Conservation (phyloP, 2,888 invertebrate species). For the Hemistola chrysoprasaria region DNA sequence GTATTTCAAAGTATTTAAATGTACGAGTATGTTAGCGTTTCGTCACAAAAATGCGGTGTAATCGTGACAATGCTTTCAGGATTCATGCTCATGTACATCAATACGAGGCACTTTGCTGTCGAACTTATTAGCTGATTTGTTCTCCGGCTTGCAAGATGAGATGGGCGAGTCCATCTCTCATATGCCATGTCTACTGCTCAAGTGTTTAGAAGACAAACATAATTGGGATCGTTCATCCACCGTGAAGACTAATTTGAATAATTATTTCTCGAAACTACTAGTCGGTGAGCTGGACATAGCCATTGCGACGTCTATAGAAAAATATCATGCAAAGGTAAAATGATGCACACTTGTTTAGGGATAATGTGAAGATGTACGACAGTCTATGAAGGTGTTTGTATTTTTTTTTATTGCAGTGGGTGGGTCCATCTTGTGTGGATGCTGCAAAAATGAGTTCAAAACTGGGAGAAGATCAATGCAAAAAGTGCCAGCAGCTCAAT, state of each 20-base stretch:
- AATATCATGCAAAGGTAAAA: slow-evolving; percentile 66
- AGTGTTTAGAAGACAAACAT: slow-evolving; percentile 69
- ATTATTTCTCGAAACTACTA: slow-evolving; percentile 58
- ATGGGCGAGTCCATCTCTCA: slow-evolving; percentile 40
- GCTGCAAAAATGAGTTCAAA: slow-evolving; percentile 34
- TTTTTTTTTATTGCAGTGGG: slow-evolving; percentile 50
- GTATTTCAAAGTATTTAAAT: too few species aligned
- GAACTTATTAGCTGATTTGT: slow-evolving; percentile 56
- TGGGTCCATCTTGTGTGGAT: slow-evolving; percentile 61
- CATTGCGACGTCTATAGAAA: slow-evolving; percentile 67
- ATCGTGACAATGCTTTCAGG: slow-evolving; percentile 40
- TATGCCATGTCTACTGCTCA: slow-evolving; percentile 70
- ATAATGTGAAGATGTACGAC: too few species aligned
- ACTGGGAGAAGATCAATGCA: slow-evolving; percentile 32
- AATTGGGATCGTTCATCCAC: slow-evolving; percentile 62
- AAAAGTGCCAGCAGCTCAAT: slow-evolving; percentile 50
- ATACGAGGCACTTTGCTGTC: slow-evolving; percentile 57
- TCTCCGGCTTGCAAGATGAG: slow-evolving; percentile 62
- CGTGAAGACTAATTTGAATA: slow-evolving; percentile 56
- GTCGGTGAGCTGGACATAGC: slow-evolving; percentile 68
- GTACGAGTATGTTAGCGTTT: too few species aligned
- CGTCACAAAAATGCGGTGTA: slow-evolving; percentile 11
- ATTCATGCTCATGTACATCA: slow-evolving; percentile 67
- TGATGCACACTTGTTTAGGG: not conserved
- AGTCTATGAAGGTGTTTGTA: too few species aligned